Conservation (phyloP, 2,888 invertebrate genomes). For the Drosophila histrio region DNA sequence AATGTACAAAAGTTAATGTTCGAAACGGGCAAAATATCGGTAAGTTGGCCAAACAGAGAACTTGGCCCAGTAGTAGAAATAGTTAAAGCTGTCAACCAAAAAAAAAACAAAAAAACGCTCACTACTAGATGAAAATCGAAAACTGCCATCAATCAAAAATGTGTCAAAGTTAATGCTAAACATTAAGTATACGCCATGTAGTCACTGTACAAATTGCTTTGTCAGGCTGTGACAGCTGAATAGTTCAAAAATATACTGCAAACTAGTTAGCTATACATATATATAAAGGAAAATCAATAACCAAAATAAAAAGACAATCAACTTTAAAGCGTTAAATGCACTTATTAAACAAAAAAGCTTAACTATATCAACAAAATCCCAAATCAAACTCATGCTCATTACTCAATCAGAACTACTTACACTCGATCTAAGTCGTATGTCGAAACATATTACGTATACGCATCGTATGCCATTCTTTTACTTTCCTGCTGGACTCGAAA, state of each 20-base stretch:
- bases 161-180: slow-evolving; percentile 26
- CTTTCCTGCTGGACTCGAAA: slow-evolving; percentile 51
- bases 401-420: slow-evolving; percentile 13
- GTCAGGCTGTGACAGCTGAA: slow-evolving; percentile 11
- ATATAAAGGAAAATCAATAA: neutral
- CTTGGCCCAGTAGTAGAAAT: slow-evolving; percentile 23
- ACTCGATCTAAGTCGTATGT: neutral
- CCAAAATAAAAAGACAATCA: neutral
- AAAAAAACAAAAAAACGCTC: slow-evolving; percentile 12
- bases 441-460: slow-evolving; percentile 31
- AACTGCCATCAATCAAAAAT: slow-evolving; percentile 16
- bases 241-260: neutral
- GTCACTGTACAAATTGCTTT: slow-evolving; percentile 25
- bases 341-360: slow-evolving; percentile 42
- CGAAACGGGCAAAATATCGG: slow-evolving; percentile 83
- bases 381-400: slow-evolving; percentile 53
- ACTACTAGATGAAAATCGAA: slow-evolving; percentile 12
- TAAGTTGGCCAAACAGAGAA: slow-evolving; percentile 65
- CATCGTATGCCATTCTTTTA: slow-evolving; percentile 39
- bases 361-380: slow-evolving; percentile 20
- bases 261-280: neutral
- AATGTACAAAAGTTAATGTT: slow-evolving; percentile 83
- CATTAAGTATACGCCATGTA: slow-evolving; percentile 34
- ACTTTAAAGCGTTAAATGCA: slow-evolving; percentile 78
- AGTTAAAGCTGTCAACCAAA: neutral